Evolutionary conservation across 1,140 invertebrate genomes (phyloP).

Genomic region (Orchestia grillus): DNA sequence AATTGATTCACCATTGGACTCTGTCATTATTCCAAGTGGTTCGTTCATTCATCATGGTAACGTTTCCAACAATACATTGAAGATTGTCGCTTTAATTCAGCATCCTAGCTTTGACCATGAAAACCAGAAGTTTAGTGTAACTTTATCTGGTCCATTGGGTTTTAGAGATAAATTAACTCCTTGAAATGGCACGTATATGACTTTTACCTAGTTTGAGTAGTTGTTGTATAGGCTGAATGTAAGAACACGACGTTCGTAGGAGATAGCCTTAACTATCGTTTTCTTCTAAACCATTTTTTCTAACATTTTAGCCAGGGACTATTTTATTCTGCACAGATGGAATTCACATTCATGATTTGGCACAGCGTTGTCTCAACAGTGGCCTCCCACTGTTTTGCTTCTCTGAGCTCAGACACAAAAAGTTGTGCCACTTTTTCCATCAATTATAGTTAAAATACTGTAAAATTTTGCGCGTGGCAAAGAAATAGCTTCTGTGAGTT

Average conservation of each 20-base stretch:
- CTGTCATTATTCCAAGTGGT: too few species aligned
- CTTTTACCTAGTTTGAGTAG: neutral
- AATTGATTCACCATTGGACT: too few species aligned
- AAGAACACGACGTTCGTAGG: neutral
- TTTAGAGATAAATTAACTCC: neutral
- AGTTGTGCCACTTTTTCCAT: too few species aligned
- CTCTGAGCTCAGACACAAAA: too few species aligned
- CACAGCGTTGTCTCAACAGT: too few species aligned
- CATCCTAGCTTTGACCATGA: neutral
- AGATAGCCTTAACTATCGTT: neutral
- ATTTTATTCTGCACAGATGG: neutral
- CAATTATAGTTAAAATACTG: neutral
- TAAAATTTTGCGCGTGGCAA: neutral
- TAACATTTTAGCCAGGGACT: neutral
- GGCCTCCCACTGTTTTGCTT: too few species aligned
- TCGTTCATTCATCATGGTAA: too few species aligned
- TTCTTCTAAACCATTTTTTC: neutral
- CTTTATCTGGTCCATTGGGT: neutral
- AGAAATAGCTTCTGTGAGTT: too few species aligned
- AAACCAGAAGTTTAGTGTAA: neutral
- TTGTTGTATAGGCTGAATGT: neutral
- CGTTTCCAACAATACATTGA: neutral
- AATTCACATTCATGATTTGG: too few species aligned
- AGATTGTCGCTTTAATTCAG: neutral
- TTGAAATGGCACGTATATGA: neutral